Evolutionary conservation across 2,888 invertebrate genomes (phyloP), one percentile per base, ranked within the genome.

Genomic region (Troilus luridus): DNA sequence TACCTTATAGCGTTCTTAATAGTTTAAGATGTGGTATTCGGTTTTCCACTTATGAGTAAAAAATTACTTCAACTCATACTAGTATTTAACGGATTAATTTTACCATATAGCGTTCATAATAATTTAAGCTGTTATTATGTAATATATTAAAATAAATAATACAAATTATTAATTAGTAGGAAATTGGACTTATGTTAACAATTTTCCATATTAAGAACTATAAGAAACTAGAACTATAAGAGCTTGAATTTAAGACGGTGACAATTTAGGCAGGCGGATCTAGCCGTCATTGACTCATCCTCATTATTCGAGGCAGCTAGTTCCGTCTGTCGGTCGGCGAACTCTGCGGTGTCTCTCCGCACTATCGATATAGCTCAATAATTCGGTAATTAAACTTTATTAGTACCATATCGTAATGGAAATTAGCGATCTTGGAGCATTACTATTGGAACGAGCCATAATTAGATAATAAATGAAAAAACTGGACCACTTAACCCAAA

Each of bases 201-300:
- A 41, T 41, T 41, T 3, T 41, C 41, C 41, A 41, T 41, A 41
- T 41, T 17, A 17, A 77, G 17, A 41, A 2, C 9, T 6, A 9
- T 77, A 77, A 77, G 72, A 41, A 27, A 19, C 17, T 24, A 19
- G n/a, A n/a, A 9, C 41, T 2, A 17, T 27, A 41, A 77, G 72
- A 19, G 72, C 1, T 19, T 8, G 72, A 17, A 77, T 77, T 85
- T 21, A 85, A 85, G 85, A 85, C 85, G 85, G 14, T 58, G 56
- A n/a, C 85, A n/a, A 58, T 85, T 85, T 85, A 85, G 85, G 85
- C 85, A n/a, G 56, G 85, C 85, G 85, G 85, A 85, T 85, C 85
- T 56, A 58, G 56, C 54, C 41, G 85, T 58, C 85, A 85, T 85
- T 85, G 85, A 85, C 85, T 85, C 85, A 85, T 85, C 85, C 85